Evolutionary conservation across 2,888 invertebrate genomes (phyloP).

Genomic region (Lasioglossum lativentre): DNA sequence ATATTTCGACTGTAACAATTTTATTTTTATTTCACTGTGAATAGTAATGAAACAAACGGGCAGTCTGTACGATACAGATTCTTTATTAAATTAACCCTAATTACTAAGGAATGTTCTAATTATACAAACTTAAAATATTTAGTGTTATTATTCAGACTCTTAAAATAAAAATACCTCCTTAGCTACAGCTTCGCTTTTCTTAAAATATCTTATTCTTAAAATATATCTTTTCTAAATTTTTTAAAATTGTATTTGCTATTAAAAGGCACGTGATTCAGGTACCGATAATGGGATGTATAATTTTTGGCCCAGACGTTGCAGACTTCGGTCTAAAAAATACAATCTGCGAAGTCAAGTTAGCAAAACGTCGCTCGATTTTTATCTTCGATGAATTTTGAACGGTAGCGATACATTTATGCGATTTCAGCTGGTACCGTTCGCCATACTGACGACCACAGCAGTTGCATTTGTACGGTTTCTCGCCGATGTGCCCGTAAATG

Average conservation of each 20-base stretch:
- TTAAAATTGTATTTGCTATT: not conserved
- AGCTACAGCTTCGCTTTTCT: not conserved
- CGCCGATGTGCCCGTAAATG: constrained; percentile 67
- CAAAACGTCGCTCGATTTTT: constrained; percentile 21
- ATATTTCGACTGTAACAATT: not conserved
- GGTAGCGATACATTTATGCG: constrained; percentile 50
- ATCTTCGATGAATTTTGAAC: constrained; percentile 6
- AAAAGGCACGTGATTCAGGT: not conserved
- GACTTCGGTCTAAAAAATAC: constrained; percentile 40
- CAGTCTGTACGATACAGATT: not conserved
- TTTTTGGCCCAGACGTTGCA: not conserved
- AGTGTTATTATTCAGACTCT: not conserved
- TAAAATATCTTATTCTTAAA: not conserved
- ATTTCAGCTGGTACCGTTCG: constrained; percentile 63
- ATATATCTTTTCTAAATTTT: not conserved
- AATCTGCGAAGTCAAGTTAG: constrained; percentile 50
- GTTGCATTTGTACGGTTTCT: constrained; percentile 69
- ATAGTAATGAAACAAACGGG: not conserved
- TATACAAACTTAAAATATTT: not conserved
- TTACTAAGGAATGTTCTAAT: too few species aligned
- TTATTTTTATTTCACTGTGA: not conserved
- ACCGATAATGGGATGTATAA: not conserved
- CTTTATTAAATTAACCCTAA: not conserved
- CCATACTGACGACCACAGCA: constrained; percentile 63
- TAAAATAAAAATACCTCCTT: not conserved